Conservation (phyloP, 1,140 invertebrate genomes). For the Drosophila ananassae region DNA sequence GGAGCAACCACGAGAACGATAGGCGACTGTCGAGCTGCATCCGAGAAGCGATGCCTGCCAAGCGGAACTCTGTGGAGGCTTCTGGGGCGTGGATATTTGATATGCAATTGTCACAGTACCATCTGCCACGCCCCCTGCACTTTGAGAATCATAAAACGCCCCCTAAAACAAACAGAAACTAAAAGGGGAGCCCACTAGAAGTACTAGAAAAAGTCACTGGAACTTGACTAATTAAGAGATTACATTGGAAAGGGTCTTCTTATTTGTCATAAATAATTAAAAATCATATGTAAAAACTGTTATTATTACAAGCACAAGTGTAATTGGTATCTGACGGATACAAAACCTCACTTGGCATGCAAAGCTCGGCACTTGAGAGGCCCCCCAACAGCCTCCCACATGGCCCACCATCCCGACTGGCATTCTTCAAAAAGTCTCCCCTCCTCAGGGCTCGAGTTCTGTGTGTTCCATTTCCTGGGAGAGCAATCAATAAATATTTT, state of each 20-base stretch:
- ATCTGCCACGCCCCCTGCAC: conserved; percentile 14
- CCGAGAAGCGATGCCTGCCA: conserved; percentile 24
- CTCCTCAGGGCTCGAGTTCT: conserved; percentile 5
- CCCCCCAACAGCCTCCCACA: conserved; percentile 4
- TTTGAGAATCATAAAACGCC: conserved; percentile 41
- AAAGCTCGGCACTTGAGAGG: conserved; percentile 48
- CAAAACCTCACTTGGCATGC: conserved; percentile 38
- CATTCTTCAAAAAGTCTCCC: conserved; percentile 49
- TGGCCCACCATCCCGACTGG: conserved; percentile 27
- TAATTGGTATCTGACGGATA: conserved; percentile 38
- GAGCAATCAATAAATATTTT: conserved; percentile 72
- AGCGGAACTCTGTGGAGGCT: conserved; percentile 30
- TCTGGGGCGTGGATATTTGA: conserved; percentile 17
- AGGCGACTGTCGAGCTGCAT: conserved; percentile 51
- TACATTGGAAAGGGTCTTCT: background rate
- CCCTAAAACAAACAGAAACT: conserved; percentile 21
- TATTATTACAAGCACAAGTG: conserved; percentile 8
- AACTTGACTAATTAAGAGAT: background rate
- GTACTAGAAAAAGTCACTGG: background rate
- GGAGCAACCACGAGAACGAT: conserved; percentile 33
- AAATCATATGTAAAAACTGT: too few relatives aligned
- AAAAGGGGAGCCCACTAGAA: conserved; percentile 3
- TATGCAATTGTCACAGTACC: conserved; percentile 25
- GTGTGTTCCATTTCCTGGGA: conserved; percentile 20
- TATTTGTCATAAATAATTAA: too few relatives aligned